Evolutionary conservation across 2,113 vertebrate genomes (phyloP), one percentile per base, ranked within the genome.

Genomic region (Cyprinodon variegatus): DNA sequence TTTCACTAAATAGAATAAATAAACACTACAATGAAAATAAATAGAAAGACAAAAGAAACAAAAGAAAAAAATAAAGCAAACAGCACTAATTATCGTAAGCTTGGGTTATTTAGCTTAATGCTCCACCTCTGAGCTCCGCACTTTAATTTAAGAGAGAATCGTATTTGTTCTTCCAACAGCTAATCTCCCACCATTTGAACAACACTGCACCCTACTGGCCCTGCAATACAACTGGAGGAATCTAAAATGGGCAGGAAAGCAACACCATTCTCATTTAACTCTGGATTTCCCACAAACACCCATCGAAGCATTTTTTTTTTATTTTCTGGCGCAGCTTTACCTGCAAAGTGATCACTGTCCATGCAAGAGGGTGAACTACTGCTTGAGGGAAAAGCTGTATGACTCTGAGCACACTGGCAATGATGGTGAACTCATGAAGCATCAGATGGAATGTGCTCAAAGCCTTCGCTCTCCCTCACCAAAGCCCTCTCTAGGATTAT

Each of bases 401-500:
- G 22, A 41, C 65, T 20, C 36, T 57, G 59, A 68, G 29, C 41
- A 14, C n/a, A 14, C 8, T 20, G 39, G 22, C 10, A 1, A 40
- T 6, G 20, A 46, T 53, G 2, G 39, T 4, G 15, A 76, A 59
- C 93, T 97, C 96, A 98, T 82, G 96, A 97, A 83, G 94, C 96
- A 93, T 97, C 96, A 0, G 96, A 95, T 3, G 96, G 95, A 81
- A 96, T 93, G 0, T 96, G 96, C 89, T 97, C 96, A 36, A 98
- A 97, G 68, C 96, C 98, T 82, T 99, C 98, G 22, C 97, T 99
- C 93, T 99, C 97, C 66, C 97, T 95, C 46, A 99, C 98, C 81
- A 99, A 86, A 0, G 97, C 97, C 15, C 98, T 94, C 82, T 99
- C 98, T 94, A 99, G 94, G 93, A 99, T 99, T 71, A 99, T 96